phyloP scores from a whole-genome alignment of 2,797 vertebrate species.

The Petrocephalus sullivani region DNA sequence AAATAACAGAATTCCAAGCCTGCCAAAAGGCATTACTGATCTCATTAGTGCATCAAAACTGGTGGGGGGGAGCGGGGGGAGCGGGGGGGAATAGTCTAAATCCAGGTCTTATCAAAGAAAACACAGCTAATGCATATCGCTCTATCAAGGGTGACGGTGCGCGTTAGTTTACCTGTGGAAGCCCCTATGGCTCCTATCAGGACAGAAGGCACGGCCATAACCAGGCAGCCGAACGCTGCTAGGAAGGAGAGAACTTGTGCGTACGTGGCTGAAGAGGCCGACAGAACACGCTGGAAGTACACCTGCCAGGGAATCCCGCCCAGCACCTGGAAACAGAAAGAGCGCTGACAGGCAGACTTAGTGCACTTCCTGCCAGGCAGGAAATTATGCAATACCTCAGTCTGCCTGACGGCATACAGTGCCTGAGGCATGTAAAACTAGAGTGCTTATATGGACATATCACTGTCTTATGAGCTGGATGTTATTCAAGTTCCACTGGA shows the following conservation, averaged over 20 bases:
- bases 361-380: not conserved
- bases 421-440: not conserved
- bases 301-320: constrained; percentile 98
- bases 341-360: constrained; percentile 10
- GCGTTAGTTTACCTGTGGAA: constrained; percentile 77
- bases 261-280: constrained; percentile 90
- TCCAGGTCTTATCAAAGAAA: constrained; percentile 35
- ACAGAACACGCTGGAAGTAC: constrained; percentile 94
- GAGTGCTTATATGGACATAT: not conserved
- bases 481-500: not conserved
- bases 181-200: constrained; percentile 93
- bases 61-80: not conserved
- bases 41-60: not conserved
- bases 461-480: not conserved
- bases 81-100: constrained; percentile 11
- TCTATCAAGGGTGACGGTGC: not conserved
- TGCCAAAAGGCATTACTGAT: not conserved
- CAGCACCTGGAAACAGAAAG: constrained; percentile 73
- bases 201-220: constrained; percentile 90
- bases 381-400: not conserved
- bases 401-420: not conserved
- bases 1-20: not conserved
- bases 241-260: constrained; percentile 92
- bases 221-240: constrained; percentile 87
- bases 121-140: not conserved